phyloP scores from a whole-genome alignment of 2,888 invertebrate genomes.

The Troides aeacus region DNA sequence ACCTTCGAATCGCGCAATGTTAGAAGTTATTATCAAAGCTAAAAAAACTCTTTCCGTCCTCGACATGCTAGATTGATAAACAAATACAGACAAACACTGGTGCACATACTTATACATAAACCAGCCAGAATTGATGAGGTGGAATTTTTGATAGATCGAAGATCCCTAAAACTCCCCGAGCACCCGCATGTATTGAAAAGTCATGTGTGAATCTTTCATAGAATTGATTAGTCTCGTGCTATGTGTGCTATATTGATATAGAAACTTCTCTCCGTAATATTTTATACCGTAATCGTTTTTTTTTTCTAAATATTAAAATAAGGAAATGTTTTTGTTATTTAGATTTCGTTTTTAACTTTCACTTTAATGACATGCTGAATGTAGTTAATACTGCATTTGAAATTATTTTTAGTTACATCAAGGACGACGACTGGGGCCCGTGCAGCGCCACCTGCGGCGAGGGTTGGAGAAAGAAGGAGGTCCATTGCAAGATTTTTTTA shows the following conservation, averaged over 20 bases:
- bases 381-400: slow-evolving; percentile 1
- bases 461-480: slow-evolving; percentile 90
- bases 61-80: slow-evolving; percentile 51
- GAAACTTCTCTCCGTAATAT: slow-evolving; percentile 14
- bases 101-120: slow-evolving; percentile 79
- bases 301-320: slow-evolving; percentile 11
- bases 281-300: slow-evolving; percentile 16
- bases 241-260: slow-evolving; percentile 19
- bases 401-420: slow-evolving; percentile 86
- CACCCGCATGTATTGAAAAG: slow-evolving; percentile 61
- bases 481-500: slow-evolving; percentile 96
- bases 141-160: slow-evolving; percentile 47
- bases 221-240: slow-evolving; percentile 27
- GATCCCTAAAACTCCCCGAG: slow-evolving; percentile 46
- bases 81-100: slow-evolving; percentile 59
- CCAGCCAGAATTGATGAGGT: slow-evolving; percentile 69
- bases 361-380: neutral
- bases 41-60: slow-evolving; percentile 40
- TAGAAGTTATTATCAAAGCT: slow-evolving; percentile 38
- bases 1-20: slow-evolving; percentile 47
- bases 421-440: slow-evolving; percentile 92
- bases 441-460: slow-evolving; percentile 96
- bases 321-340: slow-evolving; percentile 14
- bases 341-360: slow-evolving; percentile 9
- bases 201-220: slow-evolving; percentile 37